phyloP scores from a whole-genome alignment of 1,140 invertebrate species.

The Lepidurus arcticus region DNA sequence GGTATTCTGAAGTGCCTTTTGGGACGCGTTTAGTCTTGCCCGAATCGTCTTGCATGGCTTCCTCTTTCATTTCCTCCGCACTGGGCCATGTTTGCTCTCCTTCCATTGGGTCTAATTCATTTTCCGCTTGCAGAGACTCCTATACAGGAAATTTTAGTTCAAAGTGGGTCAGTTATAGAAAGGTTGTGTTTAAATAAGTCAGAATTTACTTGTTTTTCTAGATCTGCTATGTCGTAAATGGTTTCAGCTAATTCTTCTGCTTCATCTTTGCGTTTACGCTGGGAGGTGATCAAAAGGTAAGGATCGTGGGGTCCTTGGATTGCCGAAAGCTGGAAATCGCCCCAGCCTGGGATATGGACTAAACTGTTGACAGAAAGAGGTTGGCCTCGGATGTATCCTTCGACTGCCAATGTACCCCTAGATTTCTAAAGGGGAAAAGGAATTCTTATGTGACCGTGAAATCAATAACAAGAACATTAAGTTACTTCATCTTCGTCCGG shows the following conservation, averaged over 20 bases:
- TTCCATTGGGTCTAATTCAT: slow-evolving; percentile 82
- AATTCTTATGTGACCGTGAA: slow-evolving; percentile 14
- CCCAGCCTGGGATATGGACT: slow-evolving; percentile 82
- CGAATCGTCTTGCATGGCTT: slow-evolving; percentile 50
- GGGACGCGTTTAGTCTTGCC: slow-evolving; percentile 70
- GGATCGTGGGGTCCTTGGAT: slow-evolving; percentile 65
- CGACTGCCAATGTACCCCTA: slow-evolving; percentile 70
- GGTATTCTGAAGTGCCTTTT: slow-evolving; percentile 92
- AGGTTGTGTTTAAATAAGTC: not conserved
- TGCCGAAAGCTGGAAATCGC: slow-evolving; percentile 89
- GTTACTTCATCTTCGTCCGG: slow-evolving; percentile 44
- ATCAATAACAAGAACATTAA: not conserved
- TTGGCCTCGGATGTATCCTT: slow-evolving; percentile 76
- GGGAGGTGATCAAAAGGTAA: slow-evolving; percentile 54
- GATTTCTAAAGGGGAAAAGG: slow-evolving; percentile 39
- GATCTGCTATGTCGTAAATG: slow-evolving; percentile 57
- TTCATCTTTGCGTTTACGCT: slow-evolving; percentile 43
- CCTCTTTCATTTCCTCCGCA: slow-evolving; percentile 70
- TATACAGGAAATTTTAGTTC: slow-evolving; percentile 40
- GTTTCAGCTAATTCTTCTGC: slow-evolving; percentile 35
- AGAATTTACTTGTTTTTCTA: slow-evolving; percentile 51
- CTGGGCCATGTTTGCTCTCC: slow-evolving; percentile 95
- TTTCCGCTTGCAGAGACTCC: slow-evolving; percentile 71
- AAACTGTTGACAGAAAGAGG: slow-evolving; percentile 78
- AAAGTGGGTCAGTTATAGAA: not conserved